These are phyloP conservation scores for Drosophila prosaltans DNA, from an alignment of 1,140 invertebrate species.

Conservation along the genomic window DNA sequence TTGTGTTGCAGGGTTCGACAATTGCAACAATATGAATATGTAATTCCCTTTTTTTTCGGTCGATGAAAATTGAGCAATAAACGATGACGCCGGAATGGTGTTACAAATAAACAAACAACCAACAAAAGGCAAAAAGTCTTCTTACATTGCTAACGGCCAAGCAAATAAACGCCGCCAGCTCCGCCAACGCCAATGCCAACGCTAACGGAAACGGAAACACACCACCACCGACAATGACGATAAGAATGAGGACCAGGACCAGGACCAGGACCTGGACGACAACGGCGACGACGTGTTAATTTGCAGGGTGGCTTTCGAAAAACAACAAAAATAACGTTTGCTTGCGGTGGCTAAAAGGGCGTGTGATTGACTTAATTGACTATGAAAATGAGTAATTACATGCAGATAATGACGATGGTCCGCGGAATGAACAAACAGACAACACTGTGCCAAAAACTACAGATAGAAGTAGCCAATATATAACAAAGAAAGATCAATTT, in stretches of 20 bases:
- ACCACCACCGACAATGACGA: conserved; percentile 34
- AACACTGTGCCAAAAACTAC: conserved; percentile 7
- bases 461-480: too few species aligned
- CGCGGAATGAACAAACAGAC: conserved; percentile 75
- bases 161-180: conserved; percentile 26
- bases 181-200: conserved; percentile 9
- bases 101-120: conserved; percentile 65
- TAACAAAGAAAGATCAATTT: too few species aligned
- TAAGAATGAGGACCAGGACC: conserved; percentile 5
- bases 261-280: not conserved
- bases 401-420: conserved; percentile 75
- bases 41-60: conserved; percentile 54
- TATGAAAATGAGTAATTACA: conserved; percentile 83
- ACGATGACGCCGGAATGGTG: conserved; percentile 67
- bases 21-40: conserved; percentile 61
- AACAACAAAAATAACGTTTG: conserved; percentile 16
- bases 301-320: conserved; percentile 63
- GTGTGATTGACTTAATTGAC: conserved; percentile 83
- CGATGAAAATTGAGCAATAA: conserved; percentile 73
- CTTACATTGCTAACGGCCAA: not conserved
- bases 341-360: conserved; percentile 82
- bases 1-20: not conserved
- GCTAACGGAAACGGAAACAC: conserved; percentile 64
- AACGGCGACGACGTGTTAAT: conserved; percentile 70
- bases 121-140: not conserved